Percentiles rank a stretch among this genome's conserved stretches.
Conservation (phyloP, 2,797 vertebrate species). For the Neoniphon sammara region DNA sequence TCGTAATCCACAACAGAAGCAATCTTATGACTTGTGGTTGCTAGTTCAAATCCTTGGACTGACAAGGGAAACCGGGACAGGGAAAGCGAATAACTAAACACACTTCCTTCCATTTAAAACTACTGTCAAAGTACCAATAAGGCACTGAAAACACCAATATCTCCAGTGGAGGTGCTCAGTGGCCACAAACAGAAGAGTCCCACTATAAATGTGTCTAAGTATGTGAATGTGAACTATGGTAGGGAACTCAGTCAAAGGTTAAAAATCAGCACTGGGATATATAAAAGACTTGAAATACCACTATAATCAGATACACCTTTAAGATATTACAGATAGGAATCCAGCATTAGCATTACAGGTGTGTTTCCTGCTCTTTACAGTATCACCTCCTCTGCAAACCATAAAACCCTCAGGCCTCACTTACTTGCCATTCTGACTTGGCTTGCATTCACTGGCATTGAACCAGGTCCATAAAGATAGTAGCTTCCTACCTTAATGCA, state of each 20-base stretch:
- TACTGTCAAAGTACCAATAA: too few relatives aligned
- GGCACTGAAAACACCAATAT: too few relatives aligned
- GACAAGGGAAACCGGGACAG: background rate
- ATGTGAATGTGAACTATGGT: background rate
- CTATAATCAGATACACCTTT: conserved; percentile 28
- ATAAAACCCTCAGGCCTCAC: background rate
- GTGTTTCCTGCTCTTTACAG: conserved; percentile 23
- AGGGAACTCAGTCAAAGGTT: too few relatives aligned
- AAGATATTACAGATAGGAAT: conserved; percentile 6
- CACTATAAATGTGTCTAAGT: background rate
- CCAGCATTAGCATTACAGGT: background rate
- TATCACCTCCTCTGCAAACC: background rate
- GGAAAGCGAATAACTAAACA: too few relatives aligned
- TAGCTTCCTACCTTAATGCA: too few relatives aligned
- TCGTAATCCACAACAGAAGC: too few relatives aligned
- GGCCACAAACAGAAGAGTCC: background rate
- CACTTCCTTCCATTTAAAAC: too few relatives aligned
- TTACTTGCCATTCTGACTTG: background rate
- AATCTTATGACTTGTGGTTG: too few relatives aligned
- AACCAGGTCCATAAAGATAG: conserved; percentile 6
- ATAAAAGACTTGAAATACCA: background rate
- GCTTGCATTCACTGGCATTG: conserved; percentile 13
- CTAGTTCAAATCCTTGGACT: too few relatives aligned
- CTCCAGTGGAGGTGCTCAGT: background rate
- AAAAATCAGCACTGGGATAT: conserved; percentile 10